Conservation (phyloP, 2,888 invertebrate species). For the Epirrhoe alternata region DNA sequence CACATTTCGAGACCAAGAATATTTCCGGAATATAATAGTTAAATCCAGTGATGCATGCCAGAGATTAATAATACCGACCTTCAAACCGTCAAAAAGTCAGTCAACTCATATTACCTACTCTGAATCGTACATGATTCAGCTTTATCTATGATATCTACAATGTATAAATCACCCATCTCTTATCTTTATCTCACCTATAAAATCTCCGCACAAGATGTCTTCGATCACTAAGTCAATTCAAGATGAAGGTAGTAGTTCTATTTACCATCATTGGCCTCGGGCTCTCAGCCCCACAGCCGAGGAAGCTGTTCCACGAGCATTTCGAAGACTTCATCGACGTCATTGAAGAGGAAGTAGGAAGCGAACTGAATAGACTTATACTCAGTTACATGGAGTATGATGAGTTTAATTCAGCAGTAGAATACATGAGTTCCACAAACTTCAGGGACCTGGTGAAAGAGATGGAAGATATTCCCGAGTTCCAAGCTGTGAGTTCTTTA, state of each 20-base stretch:
- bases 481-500: conserved; percentile 66
- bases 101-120: background rate
- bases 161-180: conserved; percentile 25
- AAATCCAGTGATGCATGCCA: no score
- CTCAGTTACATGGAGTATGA: conserved; percentile 61
- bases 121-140: background rate
- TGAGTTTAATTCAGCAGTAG: conserved; percentile 57
- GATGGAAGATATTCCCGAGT: conserved; percentile 70
- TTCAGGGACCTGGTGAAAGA: conserved; percentile 66
- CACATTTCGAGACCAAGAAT: no score
- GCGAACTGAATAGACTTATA: conserved; percentile 50
- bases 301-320: conserved; percentile 70
- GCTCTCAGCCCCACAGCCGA: conserved; percentile 62
- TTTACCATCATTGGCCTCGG: conserved; percentile 57
- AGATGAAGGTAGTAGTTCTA: conserved; percentile 61
- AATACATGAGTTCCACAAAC: conserved; percentile 58
- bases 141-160: background rate
- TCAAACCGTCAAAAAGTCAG: no score
- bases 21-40: no score
- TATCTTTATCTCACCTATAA: conserved; percentile 48
- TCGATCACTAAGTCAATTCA: conserved; percentile 36
- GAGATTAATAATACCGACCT: no score
- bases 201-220: conserved; percentile 27
- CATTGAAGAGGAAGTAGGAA: conserved; percentile 53
- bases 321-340: conserved; percentile 65